These are phyloP conservation scores for Dromococcyx pavoninus DNA, from an alignment of 2,797 vertebrate species.

Conservation along the genomic window DNA sequence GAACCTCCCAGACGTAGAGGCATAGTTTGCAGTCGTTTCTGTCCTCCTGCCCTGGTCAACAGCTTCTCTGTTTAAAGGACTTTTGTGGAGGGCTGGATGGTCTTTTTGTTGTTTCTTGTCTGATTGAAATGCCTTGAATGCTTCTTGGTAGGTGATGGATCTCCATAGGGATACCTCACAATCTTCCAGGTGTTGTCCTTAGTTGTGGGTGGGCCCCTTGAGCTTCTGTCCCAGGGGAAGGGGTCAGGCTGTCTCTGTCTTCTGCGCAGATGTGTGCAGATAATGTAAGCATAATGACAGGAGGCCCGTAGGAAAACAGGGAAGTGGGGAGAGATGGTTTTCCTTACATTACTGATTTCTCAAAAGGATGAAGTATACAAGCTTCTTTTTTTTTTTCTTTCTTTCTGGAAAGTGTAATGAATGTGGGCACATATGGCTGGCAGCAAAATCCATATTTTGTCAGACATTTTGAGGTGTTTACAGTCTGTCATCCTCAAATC, in stretches of 20 bases:
- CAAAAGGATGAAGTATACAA: neutral
- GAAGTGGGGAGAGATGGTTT: neutral
- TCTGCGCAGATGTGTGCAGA: fast-evolving
- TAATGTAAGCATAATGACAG: neutral
- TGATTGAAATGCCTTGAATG: neutral
- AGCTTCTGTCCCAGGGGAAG: neutral
- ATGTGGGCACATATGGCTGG: fast-evolving
- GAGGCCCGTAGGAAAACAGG: neutral
- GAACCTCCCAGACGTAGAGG: neutral
- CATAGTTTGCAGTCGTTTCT: neutral
- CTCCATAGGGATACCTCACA: neutral
- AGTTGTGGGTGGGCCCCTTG: fast-evolving
- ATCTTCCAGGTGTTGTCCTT: neutral
- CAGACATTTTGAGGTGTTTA: neutral
- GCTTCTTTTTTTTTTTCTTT: neutral
- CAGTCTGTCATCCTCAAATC: neutral
- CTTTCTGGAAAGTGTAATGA: neutral
- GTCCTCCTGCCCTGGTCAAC: neutral
- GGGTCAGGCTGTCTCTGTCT: neutral
- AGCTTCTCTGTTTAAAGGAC: neutral
- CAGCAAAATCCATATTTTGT: neutral
- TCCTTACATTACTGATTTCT: neutral
- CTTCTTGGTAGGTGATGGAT: neutral
- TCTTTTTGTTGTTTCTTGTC: neutral
- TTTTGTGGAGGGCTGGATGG: neutral